Evolutionary conservation across 1,140 invertebrate genomes (phyloP).

Genomic region (Drosophila pandora): DNA sequence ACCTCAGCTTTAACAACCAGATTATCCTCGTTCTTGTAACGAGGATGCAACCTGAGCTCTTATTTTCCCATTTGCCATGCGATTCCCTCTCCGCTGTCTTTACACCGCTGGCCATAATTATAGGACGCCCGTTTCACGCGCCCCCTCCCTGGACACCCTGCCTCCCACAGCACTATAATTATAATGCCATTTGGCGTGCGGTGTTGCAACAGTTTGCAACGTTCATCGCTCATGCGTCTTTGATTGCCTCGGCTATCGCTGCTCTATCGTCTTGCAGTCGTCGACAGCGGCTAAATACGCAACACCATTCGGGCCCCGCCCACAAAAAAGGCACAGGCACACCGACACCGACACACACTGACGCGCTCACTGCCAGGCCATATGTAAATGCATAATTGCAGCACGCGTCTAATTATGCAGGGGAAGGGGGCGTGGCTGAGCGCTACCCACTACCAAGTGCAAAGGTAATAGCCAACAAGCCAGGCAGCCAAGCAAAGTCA

Average conservation of each 20-base stretch:
- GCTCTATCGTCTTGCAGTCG: conserved; percentile 18
- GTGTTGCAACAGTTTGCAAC: conserved; percentile 49
- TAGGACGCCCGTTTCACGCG: conserved; percentile 7
- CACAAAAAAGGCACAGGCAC: conserved; percentile 40
- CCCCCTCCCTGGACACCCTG: background rate
- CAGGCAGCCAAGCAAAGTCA: conserved; percentile 10
- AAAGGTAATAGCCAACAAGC: conserved; percentile 11
- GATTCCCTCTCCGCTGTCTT: conserved; percentile 24
- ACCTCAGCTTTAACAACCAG: conserved; percentile 1
- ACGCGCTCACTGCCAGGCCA: conserved; percentile 20
- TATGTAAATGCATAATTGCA: conserved; percentile 59
- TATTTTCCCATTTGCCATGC: conserved; percentile 43
- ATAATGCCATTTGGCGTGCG: conserved; percentile 10
- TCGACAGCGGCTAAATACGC: conserved; percentile 51
- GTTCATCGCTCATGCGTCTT: conserved; percentile 51
- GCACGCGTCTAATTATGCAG: conserved; percentile 76
- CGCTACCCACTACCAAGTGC: conserved; percentile 7
- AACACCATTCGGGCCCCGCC: conserved; percentile 55
- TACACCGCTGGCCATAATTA: conserved; percentile 59
- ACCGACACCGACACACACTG: conserved; percentile 9
- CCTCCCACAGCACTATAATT: conserved; percentile 3
- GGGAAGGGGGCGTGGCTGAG: conserved; percentile 11
- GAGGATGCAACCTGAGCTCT: conserved; percentile 45
- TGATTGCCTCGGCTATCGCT: conserved; percentile 40
- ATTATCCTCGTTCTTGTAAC: conserved; percentile 10